phyloP scores from a whole-genome alignment of 2,113 vertebrate species.

The Herpetotheres cachinnans region DNA sequence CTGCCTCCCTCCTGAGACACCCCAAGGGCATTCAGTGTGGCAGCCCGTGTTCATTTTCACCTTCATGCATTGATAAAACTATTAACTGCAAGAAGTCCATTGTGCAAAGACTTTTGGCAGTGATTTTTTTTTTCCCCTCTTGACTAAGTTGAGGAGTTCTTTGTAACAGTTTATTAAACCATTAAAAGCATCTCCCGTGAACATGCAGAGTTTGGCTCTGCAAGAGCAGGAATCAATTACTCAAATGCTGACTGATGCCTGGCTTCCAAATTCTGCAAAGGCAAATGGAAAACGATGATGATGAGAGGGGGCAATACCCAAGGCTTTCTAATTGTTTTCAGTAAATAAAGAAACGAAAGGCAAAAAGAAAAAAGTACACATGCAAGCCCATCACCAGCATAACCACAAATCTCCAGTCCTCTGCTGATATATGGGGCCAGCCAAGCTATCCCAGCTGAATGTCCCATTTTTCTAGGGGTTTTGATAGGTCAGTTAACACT shows the following conservation, averaged over 20 bases:
- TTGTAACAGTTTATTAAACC: conserved; percentile 75
- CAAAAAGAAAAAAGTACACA: not conserved
- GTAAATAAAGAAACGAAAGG: conserved; percentile 10
- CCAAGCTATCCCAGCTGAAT: not conserved
- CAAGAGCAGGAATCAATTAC: conserved; percentile 64
- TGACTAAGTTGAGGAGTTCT: conserved; percentile 67
- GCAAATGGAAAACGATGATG: conserved; percentile 23
- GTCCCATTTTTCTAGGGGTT: not conserved
- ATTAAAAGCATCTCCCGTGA: conserved; percentile 70
- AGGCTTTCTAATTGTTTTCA: conserved; percentile 59
- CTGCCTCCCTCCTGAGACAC: not conserved
- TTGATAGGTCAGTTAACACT: conserved; percentile 4
- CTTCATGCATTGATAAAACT: not conserved
- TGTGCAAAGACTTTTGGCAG: conserved; percentile 53
- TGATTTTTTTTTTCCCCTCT: conserved; percentile 43
- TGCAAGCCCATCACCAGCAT: not conserved
- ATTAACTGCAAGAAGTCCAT: conserved; percentile 35
- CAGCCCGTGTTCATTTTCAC: not conserved
- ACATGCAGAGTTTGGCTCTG: conserved; percentile 59
- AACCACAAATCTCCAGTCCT: not conserved
- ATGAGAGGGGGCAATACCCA: conserved; percentile 25
- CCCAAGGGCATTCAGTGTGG: not conserved
- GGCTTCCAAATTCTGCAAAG: conserved; percentile 46
- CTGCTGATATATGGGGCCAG: not conserved
- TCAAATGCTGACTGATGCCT: conserved; percentile 38